phyloP scores from a whole-genome alignment of 2,888 invertebrate species.

The Empis stercorea region DNA sequence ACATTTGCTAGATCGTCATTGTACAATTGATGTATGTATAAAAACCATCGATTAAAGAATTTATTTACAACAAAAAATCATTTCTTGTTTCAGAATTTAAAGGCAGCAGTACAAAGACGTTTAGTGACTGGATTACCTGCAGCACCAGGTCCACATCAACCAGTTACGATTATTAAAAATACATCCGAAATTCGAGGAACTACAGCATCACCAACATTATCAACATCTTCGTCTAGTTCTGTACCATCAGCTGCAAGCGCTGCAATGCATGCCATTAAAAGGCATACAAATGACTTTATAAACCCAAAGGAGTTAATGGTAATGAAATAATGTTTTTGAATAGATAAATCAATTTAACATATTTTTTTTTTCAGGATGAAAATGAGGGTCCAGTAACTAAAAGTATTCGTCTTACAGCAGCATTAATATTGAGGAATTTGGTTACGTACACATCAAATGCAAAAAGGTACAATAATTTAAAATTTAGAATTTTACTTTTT shows the following conservation, averaged over 20 bases:
- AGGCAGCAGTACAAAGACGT: conserved; percentile 28
- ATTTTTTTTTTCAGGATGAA: conserved; percentile 58
- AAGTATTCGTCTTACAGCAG: conserved; percentile 93
- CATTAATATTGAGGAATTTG: conserved; percentile 92
- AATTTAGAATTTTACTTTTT: no score
- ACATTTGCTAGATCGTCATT: conserved; percentile 90
- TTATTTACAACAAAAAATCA: background rate
- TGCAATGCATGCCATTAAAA: conserved; percentile 90
- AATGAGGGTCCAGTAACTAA: conserved; percentile 99
- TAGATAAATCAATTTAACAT: no score
- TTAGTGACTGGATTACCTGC: conserved; percentile 26
- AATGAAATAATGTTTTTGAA: conserved; percentile 11
- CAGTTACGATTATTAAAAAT: conserved; percentile 35
- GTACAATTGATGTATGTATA: conserved; percentile 68
- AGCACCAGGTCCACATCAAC: conserved; percentile 19
- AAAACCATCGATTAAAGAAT: no score
- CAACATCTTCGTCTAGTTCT: conserved; percentile 21
- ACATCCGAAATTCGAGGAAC: conserved; percentile 15
- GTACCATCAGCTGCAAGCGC: conserved; percentile 64
- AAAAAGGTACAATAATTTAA: conserved; percentile 59
- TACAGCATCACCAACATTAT: conserved; percentile 22
- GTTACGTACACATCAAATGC: conserved; percentile 88
- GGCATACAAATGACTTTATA: conserved; percentile 83
- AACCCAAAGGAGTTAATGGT: conserved; percentile 85
- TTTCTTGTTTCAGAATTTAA: conserved; percentile 18